phyloP scores from a whole-genome alignment of 2,113 vertebrate genomes.

The Poecile atricapillus region DNA sequence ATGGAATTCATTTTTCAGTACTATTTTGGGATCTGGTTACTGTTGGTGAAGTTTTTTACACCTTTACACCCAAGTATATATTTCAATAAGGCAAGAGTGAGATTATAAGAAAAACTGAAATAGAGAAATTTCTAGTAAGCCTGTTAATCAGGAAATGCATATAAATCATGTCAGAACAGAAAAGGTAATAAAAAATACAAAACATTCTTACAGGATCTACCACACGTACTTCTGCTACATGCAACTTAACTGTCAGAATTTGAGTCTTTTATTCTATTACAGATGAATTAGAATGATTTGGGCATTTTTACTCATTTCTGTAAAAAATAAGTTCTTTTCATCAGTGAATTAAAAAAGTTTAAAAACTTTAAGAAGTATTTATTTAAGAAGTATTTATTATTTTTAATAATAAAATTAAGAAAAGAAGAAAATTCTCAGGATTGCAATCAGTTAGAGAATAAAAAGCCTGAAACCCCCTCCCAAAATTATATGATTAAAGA shows the following conservation, averaged over 20 bases:
- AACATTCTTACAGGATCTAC: background rate
- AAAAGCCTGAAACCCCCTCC: background rate
- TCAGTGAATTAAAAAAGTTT: background rate
- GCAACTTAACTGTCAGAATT: background rate
- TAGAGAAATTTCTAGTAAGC: background rate
- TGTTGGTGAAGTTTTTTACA: background rate
- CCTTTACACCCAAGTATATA: background rate
- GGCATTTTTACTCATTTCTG: background rate
- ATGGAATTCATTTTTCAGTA: background rate
- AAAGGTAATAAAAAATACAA: background rate
- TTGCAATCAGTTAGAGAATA: background rate
- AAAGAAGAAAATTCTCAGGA: background rate
- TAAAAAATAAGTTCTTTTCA: background rate
- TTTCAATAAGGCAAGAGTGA: background rate
- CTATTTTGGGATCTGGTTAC: background rate
- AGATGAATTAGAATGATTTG: background rate
- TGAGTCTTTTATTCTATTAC: background rate
- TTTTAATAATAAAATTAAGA: too few relatives aligned
- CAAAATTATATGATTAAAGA: background rate
- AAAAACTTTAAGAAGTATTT: background rate
- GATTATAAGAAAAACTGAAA: background rate
- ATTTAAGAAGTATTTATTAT: too few relatives aligned
- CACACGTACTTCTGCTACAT: background rate
- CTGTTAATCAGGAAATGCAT: background rate
- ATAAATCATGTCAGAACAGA: background rate